Evolutionary conservation across 2,888 invertebrate species (phyloP).

Genomic region (Dimorphilus gyrociliatus): DNA sequence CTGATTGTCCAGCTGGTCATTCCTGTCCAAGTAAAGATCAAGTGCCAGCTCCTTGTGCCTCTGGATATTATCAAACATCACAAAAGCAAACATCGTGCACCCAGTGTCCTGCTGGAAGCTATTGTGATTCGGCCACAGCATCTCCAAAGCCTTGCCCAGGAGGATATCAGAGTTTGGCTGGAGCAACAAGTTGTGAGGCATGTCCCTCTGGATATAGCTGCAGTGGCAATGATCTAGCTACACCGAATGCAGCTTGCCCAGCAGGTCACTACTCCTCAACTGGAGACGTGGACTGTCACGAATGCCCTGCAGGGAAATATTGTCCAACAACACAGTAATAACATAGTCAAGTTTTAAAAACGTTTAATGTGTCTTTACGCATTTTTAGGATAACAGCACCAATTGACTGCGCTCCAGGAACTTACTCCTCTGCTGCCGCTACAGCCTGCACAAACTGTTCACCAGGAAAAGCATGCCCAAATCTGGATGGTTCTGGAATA

Average conservation of each 20-base stretch:
- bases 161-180: constrained; percentile 18
- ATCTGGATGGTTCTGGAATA: constrained; percentile 20
- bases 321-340: constrained; percentile 17
- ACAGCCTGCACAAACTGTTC: constrained; percentile 22
- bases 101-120: constrained; percentile 17
- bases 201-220: constrained; percentile 22
- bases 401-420: constrained; percentile 12
- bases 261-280: constrained; percentile 21
- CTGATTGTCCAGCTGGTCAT: constrained; percentile 19
- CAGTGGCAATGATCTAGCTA: constrained; percentile 11
- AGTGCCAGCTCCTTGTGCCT: constrained; percentile 15
- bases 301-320: constrained; percentile 23
- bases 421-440: constrained; percentile 16
- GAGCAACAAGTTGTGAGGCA: constrained; percentile 16
- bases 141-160: constrained; percentile 6
- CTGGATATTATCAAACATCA: constrained; percentile 22
- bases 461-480: constrained; percentile 24
- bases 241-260: constrained; percentile 14
- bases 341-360: too few relatives aligned
- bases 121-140: constrained; percentile 15
- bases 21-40: constrained; percentile 16
- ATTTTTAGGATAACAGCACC: constrained; percentile 5
- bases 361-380: too few relatives aligned
- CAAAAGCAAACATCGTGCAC: constrained; percentile 23
- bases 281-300: constrained; percentile 22